Evolutionary conservation across 2,888 invertebrate species (phyloP), one percentile per base, ranked within the genome.

Genomic region (Mellilla xanthometata): DNA sequence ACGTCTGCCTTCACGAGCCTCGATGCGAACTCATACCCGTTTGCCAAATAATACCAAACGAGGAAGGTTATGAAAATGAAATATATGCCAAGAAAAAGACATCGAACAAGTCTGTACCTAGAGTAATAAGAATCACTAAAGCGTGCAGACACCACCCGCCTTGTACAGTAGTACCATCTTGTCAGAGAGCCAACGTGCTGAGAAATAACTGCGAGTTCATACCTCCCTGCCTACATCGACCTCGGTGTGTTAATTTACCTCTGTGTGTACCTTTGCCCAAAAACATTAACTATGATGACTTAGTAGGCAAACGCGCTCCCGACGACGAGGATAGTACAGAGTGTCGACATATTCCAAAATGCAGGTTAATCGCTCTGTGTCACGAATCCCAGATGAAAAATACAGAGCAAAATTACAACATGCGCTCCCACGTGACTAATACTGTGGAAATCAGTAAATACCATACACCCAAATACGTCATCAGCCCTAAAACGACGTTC

Each of bases 111-210:
- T 34, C 65, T 11, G 57, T 55, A 24, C 76, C 79, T 12, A 72
- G 73, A 52, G 60, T 75, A 15, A 77, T 88, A 15, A 73, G 79
- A 64, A 76, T 87, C 26, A 82, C 83, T 8, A 87, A 87, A 68
- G 85, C 84, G 3, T 87, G 87, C 56, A 69, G 82, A 49, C 87
- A 88, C 51, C 83, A 87, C 50, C 86, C 87, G 2, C 87, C 87
- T 1, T 87, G 87, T 54, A 81, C 77, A 3, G 84, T 84, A 1
- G 86, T 79, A n/a, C 87, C 87, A 7, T 83, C 82, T 1, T 88
- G 87, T 60, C 87, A 87, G 63, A 78, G 76, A 54, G 60, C 69
- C 11, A 79, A 72, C 44, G 80, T 86, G 10, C 53, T 86, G 8
- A 77, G 79, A 51, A 86, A 82, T 52, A 81, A 85, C 42, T 83